Evolutionary conservation across 2,888 invertebrate species (phyloP).

Genomic region (Heliconius charithonia): DNA sequence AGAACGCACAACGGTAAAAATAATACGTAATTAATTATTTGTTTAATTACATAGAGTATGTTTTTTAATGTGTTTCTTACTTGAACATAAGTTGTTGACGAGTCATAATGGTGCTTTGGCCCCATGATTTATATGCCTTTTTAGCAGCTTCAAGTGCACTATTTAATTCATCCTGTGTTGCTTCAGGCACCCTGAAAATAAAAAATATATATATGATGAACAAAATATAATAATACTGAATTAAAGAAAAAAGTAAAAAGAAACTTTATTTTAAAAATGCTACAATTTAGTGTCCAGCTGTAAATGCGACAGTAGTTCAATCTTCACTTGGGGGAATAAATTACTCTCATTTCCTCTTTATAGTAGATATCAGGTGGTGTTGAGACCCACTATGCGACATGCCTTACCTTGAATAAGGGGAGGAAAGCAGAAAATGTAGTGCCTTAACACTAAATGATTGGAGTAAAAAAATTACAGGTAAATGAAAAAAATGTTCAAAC

Average conservation of each 20-base stretch:
- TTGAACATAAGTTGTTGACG: slow-evolving; percentile 97
- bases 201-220: neutral
- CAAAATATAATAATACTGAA: neutral
- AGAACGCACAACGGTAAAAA: no score
- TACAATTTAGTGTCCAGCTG: no score
- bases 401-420: no score
- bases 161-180: slow-evolving; percentile 94
- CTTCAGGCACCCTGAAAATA: slow-evolving; percentile 90
- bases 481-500: neutral
- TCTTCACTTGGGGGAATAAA: no score
- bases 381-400: no score
- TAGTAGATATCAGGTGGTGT: no score
- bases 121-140: slow-evolving; percentile 92
- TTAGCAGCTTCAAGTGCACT: slow-evolving; percentile 93
- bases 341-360: no score
- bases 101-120: slow-evolving; percentile 94
- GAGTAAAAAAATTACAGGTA: neutral
- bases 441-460: no score
- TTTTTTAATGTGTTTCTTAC: slow-evolving; percentile 59
- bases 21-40: no score
- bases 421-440: no score
- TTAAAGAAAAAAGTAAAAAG: neutral
- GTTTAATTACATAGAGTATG: neutral
- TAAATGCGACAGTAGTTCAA: no score
- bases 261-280: neutral